Percentiles rank a stretch among this genome's conserved stretches.
Evolutionary conservation across 2,888 invertebrate species (phyloP).

Genomic region (Norana najaformis): DNA sequence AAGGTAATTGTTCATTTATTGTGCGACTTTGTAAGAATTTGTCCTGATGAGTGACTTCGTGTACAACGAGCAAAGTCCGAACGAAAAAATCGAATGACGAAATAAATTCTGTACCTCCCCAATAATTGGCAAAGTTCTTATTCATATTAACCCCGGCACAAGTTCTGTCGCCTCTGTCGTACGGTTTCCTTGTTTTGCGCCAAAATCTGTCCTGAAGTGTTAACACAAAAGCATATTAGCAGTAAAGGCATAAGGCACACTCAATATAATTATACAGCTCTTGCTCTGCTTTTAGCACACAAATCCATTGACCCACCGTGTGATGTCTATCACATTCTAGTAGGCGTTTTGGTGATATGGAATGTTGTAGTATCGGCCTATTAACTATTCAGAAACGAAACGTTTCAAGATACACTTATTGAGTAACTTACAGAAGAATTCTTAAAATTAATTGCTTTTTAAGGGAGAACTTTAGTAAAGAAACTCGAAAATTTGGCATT

Average conservation of each 20-base stretch:
- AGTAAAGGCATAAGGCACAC: not conserved
- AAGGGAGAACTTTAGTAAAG: no score
- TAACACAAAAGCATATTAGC: not conserved
- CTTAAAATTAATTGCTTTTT: no score
- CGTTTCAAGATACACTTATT: no score
- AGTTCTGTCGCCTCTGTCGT: not conserved
- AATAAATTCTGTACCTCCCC: not conserved
- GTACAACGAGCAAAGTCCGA: not conserved
- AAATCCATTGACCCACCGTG: not conserved
- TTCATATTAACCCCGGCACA: constrained; percentile 16
- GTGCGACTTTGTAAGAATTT: not conserved
- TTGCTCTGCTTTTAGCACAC: not conserved
- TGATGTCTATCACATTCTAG: no score
- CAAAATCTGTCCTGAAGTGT: constrained; percentile 22
- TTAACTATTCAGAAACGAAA: no score
- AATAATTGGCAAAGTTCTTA: not conserved
- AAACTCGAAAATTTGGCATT: no score
- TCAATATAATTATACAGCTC: no score
- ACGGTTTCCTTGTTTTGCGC: not conserved
- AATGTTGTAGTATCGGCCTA: no score
- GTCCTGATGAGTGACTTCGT: not conserved
- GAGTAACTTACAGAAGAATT: no score
- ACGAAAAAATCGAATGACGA: not conserved
- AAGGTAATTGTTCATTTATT: no score
- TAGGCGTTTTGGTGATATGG: no score